Evolutionary conservation across 2,888 invertebrate genomes (phyloP).

Genomic region (Lepidocyrtinus sp.): DNA sequence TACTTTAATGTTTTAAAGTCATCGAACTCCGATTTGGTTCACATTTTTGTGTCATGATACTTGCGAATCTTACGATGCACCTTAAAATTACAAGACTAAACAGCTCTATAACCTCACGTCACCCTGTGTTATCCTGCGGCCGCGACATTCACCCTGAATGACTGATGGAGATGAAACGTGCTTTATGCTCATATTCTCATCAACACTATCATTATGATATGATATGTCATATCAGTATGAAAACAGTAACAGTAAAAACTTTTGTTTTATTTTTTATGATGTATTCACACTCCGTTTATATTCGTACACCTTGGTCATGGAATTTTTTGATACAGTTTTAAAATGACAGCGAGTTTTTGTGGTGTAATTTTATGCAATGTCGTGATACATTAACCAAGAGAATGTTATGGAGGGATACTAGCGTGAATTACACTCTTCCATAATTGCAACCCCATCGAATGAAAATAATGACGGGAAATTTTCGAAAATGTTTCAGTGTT

Average conservation of each 20-base stretch:
- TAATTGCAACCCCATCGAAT: neutral
- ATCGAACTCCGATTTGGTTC: too few relatives aligned
- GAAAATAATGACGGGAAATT: neutral
- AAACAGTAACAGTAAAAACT: neutral
- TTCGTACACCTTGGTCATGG: neutral
- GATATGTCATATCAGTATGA: neutral
- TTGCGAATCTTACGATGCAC: too few relatives aligned
- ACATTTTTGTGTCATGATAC: too few relatives aligned
- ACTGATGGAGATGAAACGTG: neutral
- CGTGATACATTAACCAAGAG: too few relatives aligned
- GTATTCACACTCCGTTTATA: neutral
- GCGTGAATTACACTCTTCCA: neutral
- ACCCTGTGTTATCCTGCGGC: neutral
- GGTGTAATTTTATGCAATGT: neutral
- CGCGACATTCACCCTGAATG: neutral
- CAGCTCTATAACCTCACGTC: too few relatives aligned
- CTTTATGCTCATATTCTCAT: neutral
- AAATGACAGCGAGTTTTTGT: neutral
- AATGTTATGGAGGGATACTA: too few relatives aligned
- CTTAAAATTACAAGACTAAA: too few relatives aligned
- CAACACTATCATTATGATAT: too few relatives aligned
- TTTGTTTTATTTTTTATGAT: neutral
- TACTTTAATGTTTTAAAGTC: too few relatives aligned
- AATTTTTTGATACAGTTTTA: neutral
- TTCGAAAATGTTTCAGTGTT: neutral